Evolutionary conservation across 2,113 vertebrate genomes (phyloP), one percentile per base, ranked within the genome.

Genomic region (Hipposideros armiger): DNA sequence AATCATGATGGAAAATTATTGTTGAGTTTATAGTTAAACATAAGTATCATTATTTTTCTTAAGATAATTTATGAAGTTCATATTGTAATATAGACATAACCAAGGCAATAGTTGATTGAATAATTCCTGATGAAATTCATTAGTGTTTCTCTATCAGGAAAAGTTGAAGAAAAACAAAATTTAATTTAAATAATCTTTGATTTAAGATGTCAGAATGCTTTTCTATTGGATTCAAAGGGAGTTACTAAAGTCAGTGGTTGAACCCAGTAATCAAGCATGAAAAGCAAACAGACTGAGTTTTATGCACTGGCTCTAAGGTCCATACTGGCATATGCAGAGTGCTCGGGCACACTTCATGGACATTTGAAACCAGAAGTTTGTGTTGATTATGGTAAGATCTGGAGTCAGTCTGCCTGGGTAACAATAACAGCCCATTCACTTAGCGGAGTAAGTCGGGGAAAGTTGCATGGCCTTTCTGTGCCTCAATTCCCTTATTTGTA

Each of bases 11-110:
- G 28, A 50, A 80, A 40, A n/a, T 14, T 80, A 7, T 28, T n/a
- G 7, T 69, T 83, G 3, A 72, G 28, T 66, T 58, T 10, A 58
- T 66, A 50, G 9, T 36, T 91, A 83, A 54, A 86, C 1, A 66
- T 40, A 74, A 82, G 1, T 47, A 62, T 45, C 8, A 81, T 52
- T 58, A 64, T 66, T 72, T 66, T 90, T 72, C 60, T 64, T 70
- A 87, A 40, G 32, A 16, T 78, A 91, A 77, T 28, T 87, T 82
- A 52, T 83, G 9, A 78, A 81, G 32, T 60, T 87, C 72, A 52
- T 78, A 30, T 54, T 62, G 4, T 28, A 50, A 92, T 36, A 78
- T 54, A 5, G 10, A 66, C 13, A 88, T 69, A 60, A 54, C 3
- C 3, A 69, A 89, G 42, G 1, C 24, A 19, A 54, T 54, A 42